Percentiles rank a stretch among this genome's conserved stretches.
Conservation (phyloP, 1,140 invertebrate genomes). For the Periplaneta americana region DNA sequence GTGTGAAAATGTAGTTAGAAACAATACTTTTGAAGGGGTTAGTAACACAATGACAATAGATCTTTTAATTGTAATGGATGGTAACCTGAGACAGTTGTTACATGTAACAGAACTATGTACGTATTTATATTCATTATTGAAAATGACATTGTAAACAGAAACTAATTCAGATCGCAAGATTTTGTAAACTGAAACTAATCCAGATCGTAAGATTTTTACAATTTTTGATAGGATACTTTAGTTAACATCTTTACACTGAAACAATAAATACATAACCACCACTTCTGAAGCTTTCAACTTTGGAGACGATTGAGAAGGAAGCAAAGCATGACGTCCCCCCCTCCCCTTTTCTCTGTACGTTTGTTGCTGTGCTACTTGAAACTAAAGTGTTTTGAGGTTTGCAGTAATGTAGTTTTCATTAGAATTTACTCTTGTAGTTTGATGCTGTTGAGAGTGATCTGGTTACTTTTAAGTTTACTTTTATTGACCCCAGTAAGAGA, state of each 20-base stretch:
- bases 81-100: background rate
- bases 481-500: background rate
- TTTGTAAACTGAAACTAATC: background rate
- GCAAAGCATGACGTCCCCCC: background rate
- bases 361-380: background rate
- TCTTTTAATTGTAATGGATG: too few species aligned
- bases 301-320: background rate
- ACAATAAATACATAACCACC: background rate
- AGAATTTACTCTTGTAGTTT: conserved; percentile 5
- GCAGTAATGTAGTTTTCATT: conserved; percentile 3
- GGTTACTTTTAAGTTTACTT: background rate
- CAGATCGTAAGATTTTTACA: conserved; percentile 7
- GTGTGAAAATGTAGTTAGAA: too few species aligned
- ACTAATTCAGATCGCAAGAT: background rate
- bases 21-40: too few species aligned
- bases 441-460: conserved; percentile 10
- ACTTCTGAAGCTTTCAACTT: background rate
- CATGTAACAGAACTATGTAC: background rate
- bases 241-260: background rate
- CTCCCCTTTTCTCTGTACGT: background rate
- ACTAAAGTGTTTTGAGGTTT: conserved; percentile 11
- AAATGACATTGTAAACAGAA: background rate
- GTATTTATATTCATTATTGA: too few species aligned
- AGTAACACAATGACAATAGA: too few species aligned
- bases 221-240: too few species aligned